A percentile compares a stretch with the other conserved stretches of the same genome.
These are phyloP conservation scores for Lytechinus variegatus DNA, from an alignment of 35 echinoderm and acorn worm genomes.

Conservation along the genomic window DNA sequence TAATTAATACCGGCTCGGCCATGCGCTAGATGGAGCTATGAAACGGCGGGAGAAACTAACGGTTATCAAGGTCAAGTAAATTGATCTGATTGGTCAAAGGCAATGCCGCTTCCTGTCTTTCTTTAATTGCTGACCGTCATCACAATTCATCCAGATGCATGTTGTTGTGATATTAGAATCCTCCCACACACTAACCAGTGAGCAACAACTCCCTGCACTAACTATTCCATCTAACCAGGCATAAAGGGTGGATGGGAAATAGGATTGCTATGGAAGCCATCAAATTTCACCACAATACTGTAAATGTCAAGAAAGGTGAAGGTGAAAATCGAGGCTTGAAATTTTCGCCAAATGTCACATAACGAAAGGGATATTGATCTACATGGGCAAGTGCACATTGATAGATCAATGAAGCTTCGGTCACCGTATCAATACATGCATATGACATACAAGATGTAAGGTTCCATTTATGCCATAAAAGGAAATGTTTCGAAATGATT, in stretches of 20 bases:
- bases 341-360: not conserved
- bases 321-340: not conserved
- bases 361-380: not conserved
- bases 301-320: not conserved
- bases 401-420: not conserved
- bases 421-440: not conserved
- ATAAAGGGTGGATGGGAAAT: not conserved
- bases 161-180: not conserved
- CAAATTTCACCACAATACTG: not conserved
- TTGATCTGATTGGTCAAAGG: conserved; percentile 10
- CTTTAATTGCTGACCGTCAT: conserved; percentile 2
- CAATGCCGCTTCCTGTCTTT: not conserved
- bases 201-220: not conserved
- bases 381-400: not conserved
- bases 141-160: not conserved
- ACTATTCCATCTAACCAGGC: not conserved
- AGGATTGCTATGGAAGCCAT: not conserved
- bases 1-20: not conserved
- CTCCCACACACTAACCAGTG: not conserved
- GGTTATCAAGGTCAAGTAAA: not conserved
- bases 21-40: not conserved
- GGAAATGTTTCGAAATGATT: not conserved
- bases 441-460: not conserved
- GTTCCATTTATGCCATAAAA: not conserved
- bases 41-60: not conserved